These are phyloP conservation scores for Rhabditoides inermis DNA, from an alignment of 2,888 invertebrate genomes.

Conservation along the genomic window DNA sequence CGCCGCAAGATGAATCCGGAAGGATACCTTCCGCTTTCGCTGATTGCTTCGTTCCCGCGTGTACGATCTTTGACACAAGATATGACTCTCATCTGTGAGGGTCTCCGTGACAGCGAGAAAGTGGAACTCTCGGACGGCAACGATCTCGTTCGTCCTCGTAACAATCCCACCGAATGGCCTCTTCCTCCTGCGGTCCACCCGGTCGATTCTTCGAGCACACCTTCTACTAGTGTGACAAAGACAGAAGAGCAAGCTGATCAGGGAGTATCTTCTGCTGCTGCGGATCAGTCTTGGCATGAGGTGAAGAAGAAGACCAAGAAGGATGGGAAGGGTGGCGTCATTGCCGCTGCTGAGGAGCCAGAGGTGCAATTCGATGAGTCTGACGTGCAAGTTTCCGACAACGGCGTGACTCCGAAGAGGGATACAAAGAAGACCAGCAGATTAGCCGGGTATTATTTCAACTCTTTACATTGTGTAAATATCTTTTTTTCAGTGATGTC, in stretches of 20 bases:
- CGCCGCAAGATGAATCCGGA: constrained; percentile 89
- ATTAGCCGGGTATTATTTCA: no score
- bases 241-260: neutral
- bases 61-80: constrained; percentile 79
- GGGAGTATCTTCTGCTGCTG: neutral
- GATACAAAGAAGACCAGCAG: neutral
- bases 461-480: no score
- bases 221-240: neutral
- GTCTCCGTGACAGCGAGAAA: constrained; percentile 75
- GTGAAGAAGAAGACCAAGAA: constrained; percentile 10
- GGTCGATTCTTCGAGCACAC: constrained; percentile 5
- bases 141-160: constrained; percentile 55
- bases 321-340: constrained; percentile 2
- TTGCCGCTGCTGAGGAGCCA: neutral
- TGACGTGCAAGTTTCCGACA: neutral
- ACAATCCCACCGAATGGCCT: constrained; percentile 78
- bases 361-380: neutral
- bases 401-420: neutral
- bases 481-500: no score
- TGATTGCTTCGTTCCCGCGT: constrained; percentile 91
- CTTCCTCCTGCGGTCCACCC: constrained; percentile 47
- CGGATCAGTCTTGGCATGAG: constrained; percentile 2
- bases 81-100: constrained; percentile 70
- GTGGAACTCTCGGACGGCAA: constrained; percentile 54
- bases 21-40: constrained; percentile 81